Evolutionary conservation across 2,888 invertebrate genomes (phyloP).

Genomic region (Ernsta delagoae): DNA sequence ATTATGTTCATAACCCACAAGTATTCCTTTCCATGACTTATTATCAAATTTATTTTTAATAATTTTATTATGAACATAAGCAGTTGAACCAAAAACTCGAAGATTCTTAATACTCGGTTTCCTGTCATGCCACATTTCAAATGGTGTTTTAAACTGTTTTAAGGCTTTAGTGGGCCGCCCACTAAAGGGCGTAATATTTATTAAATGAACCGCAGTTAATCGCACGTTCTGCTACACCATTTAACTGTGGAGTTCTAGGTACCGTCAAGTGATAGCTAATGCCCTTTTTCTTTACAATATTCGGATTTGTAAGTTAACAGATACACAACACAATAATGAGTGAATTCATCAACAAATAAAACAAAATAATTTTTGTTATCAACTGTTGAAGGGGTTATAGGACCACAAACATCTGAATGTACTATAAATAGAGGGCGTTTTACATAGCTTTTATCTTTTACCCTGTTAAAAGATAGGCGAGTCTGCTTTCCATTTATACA

Average conservation of each 20-base stretch:
- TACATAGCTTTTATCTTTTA: no score
- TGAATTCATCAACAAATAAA: constrained; percentile 50
- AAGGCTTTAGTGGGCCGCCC: constrained; percentile 41
- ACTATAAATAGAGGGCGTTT: constrained; percentile 33
- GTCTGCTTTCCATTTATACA: constrained; percentile 4
- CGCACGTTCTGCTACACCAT: constrained; percentile 7
- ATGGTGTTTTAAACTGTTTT: constrained; percentile 51
- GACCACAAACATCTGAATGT: constrained; percentile 54
- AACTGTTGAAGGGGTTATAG: constrained; percentile 51
- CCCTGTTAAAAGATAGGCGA: no score
- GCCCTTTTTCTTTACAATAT: constrained; percentile 42
- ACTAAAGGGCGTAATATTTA: background rate
- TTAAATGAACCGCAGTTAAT: constrained; percentile 6
- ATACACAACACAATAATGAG: constrained; percentile 4
- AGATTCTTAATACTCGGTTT: constrained; percentile 53
- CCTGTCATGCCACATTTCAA: constrained; percentile 56
- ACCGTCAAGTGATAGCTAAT: constrained; percentile 50
- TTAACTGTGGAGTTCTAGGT: constrained; percentile 7
- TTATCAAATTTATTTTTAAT: background rate
- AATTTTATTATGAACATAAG: constrained; percentile 9
- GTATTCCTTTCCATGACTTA: constrained; percentile 8
- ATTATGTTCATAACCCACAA: background rate
- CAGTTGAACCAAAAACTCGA: constrained; percentile 53
- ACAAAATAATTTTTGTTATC: constrained; percentile 54
- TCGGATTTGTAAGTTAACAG: background rate